A percentile compares a stretch with the other conserved stretches of the same genome.
These are phyloP conservation scores for Neomonachus schauinslandi DNA, from an alignment of 2,113 vertebrate species.

Conservation along the genomic window DNA sequence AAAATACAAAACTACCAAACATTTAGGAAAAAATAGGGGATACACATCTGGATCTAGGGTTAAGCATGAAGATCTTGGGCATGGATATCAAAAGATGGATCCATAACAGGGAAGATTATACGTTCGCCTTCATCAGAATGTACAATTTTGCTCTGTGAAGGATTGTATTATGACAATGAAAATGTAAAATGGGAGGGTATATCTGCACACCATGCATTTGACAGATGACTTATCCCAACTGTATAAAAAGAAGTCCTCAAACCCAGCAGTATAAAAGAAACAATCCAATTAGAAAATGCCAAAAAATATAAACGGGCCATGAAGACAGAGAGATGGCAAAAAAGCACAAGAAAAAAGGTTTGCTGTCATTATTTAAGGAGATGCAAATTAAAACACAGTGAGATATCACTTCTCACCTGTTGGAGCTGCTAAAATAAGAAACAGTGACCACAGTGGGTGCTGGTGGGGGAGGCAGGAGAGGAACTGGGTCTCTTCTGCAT, in stretches of 20 bases:
- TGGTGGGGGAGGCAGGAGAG: accelerated
- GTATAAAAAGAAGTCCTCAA: not conserved
- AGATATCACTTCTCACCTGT: not conserved
- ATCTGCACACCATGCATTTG: not conserved
- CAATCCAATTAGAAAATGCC: not conserved
- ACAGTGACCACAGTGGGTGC: not conserved
- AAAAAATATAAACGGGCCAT: not conserved
- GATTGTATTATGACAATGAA: not conserved
- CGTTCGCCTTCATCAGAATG: no score
- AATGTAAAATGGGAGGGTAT: not conserved
- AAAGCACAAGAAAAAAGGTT: not conserved
- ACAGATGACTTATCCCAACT: not conserved
- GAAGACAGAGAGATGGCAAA: not conserved
- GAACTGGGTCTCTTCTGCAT: accelerated
- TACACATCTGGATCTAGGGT: not conserved
- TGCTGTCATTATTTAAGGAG: not conserved
- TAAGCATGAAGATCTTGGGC: not conserved
- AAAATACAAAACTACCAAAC: not conserved
- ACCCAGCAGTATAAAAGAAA: not conserved
- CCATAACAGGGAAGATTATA: not conserved
- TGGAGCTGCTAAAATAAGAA: not conserved
- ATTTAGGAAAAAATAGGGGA: not conserved
- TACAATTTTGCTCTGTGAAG: not conserved
- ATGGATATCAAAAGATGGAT: not conserved
- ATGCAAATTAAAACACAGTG: not conserved